Evolutionary conservation across 2,113 vertebrate genomes (phyloP).

Genomic region (Gambusia affinis): DNA sequence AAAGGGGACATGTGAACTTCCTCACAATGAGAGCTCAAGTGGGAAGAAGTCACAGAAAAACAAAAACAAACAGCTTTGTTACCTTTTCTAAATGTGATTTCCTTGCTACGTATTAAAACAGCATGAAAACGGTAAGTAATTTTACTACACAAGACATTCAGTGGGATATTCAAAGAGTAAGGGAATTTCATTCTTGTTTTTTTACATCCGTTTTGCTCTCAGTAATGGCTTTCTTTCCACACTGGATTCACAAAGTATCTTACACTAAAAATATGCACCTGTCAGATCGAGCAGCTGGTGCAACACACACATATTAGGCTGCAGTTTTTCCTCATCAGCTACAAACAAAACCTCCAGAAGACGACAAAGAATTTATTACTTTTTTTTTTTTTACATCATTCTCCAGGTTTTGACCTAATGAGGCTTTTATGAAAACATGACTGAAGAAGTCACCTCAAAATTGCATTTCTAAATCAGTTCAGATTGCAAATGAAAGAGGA

Average conservation of each 20-base stretch:
- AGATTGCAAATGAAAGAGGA: too few relatives aligned
- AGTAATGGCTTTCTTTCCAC: background rate
- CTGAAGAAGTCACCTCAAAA: background rate
- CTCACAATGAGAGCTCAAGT: background rate
- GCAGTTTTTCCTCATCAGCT: too few relatives aligned
- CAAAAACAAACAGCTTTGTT: background rate
- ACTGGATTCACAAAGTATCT: background rate
- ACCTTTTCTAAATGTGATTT: background rate
- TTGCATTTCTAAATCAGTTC: background rate
- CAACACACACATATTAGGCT: background rate
- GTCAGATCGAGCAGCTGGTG: background rate
- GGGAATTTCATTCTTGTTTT: background rate
- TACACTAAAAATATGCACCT: background rate
- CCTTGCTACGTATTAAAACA: background rate
- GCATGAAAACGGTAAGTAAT: conserved; percentile 6
- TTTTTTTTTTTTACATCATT: background rate
- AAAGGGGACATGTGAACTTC: background rate
- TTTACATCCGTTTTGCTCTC: background rate
- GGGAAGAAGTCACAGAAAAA: background rate
- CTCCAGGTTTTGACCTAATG: background rate
- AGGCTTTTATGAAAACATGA: background rate
- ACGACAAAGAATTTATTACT: too few relatives aligned
- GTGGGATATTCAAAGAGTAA: too few relatives aligned
- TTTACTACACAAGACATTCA: too few relatives aligned
- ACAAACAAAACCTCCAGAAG: background rate